phyloP scores from a whole-genome alignment of 2,888 invertebrate genomes.

The Entomobrya multifasciata region DNA sequence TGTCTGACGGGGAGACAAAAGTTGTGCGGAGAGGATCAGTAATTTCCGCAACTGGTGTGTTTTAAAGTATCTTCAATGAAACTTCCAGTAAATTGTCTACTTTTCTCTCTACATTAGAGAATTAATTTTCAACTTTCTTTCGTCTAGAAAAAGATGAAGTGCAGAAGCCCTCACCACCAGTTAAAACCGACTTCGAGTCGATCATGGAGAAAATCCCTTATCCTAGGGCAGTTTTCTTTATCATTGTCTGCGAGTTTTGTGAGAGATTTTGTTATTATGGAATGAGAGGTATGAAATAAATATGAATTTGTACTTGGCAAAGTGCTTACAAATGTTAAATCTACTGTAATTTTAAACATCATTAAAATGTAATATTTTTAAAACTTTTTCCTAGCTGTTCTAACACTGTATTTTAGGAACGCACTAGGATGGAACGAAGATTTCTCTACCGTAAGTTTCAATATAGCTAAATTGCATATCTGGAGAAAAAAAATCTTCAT shows the following conservation, averaged over 20 bases:
- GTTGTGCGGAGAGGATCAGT: constrained; percentile 57
- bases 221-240: constrained; percentile 94
- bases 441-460: constrained; percentile 86
- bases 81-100: no score
- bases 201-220: constrained; percentile 82
- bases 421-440: constrained; percentile 88
- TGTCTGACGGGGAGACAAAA: constrained; percentile 43
- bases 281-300: constrained; percentile 96
- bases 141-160: constrained; percentile 31
- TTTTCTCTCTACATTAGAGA: no score
- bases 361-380: neutral
- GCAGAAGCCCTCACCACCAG: neutral
- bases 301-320: no score
- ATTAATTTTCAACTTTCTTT: no score
- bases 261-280: constrained; percentile 99
- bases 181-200: constrained; percentile 15
- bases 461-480: neutral
- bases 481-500: neutral
- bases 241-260: constrained; percentile 98
- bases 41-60: constrained; percentile 9
- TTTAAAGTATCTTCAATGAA: no score
- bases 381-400: constrained; percentile 88
- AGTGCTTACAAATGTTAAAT: no score
- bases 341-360: no score
- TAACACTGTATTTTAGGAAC: constrained; percentile 92